phyloP scores from a whole-genome alignment of 2,888 invertebrate genomes.

The Dione juno region DNA sequence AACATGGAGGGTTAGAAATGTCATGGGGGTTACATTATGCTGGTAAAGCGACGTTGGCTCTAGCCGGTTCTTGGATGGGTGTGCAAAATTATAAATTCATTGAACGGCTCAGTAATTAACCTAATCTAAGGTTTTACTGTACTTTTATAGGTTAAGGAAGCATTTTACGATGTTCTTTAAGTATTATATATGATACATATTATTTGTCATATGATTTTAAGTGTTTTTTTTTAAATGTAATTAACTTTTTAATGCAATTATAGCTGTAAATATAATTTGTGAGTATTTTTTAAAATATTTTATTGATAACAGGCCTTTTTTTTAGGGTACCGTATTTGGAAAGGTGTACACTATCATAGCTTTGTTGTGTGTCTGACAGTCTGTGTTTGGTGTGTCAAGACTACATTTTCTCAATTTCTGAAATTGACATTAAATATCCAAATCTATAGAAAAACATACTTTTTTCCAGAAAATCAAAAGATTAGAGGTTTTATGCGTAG shows the following conservation, averaged over 20 bases:
- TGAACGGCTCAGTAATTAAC: slow-evolving; percentile 26
- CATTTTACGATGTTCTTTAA: slow-evolving; percentile 7
- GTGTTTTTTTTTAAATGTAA: background rate
- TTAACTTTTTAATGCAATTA: background rate
- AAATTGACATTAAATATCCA: too few relatives aligned
- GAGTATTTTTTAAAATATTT: background rate
- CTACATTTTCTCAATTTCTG: too few relatives aligned
- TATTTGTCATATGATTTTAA: background rate
- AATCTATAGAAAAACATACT: too few relatives aligned
- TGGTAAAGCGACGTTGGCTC: slow-evolving; percentile 29
- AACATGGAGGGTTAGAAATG: slow-evolving; percentile 38
- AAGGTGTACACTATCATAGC: too few relatives aligned
- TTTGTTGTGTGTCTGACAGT: too few relatives aligned
- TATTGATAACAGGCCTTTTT: background rate
- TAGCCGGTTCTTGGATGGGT: slow-evolving; percentile 26
- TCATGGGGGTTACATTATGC: slow-evolving; percentile 37
- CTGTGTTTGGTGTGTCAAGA: too few relatives aligned
- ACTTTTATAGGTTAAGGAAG: slow-evolving; percentile 25
- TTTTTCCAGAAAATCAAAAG: too few relatives aligned
- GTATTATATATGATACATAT: background rate
- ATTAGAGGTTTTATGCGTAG: too few relatives aligned
- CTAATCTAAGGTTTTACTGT: slow-evolving; percentile 38
- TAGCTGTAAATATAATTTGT: background rate
- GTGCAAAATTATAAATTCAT: slow-evolving; percentile 37
- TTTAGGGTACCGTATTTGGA: too few relatives aligned